Evolutionary conservation across 2,888 invertebrate genomes (phyloP).

Genomic region (Pammene fasciana): DNA sequence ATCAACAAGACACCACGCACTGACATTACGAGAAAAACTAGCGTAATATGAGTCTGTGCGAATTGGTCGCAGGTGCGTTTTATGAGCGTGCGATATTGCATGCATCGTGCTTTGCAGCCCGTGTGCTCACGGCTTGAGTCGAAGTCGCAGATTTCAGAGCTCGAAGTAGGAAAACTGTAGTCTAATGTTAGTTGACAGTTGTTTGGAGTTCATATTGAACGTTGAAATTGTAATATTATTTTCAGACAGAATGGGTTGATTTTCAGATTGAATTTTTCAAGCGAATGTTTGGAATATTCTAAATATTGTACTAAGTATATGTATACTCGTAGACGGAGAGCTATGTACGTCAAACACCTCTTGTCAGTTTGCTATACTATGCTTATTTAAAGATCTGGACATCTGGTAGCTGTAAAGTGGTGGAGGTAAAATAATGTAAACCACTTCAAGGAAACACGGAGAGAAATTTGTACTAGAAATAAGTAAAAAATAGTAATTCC

Average conservation of each 20-base stretch:
- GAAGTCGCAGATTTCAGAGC: slow-evolving; percentile 14
- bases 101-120: slow-evolving; percentile 34
- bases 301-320: no score
- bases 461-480: no score
- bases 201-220: background rate
- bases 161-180: slow-evolving; percentile 14
- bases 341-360: no score
- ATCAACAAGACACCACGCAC: slow-evolving; percentile 42
- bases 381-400: no score
- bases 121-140: slow-evolving; percentile 17
- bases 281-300: no score
- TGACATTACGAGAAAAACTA: slow-evolving; percentile 61
- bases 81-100: slow-evolving; percentile 42
- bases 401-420: no score
- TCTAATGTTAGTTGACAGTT: slow-evolving; percentile 8
- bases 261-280: no score
- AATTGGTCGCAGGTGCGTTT: slow-evolving; percentile 44
- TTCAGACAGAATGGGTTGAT: background rate
- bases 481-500: no score
- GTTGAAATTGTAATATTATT: slow-evolving; percentile 1
- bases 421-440: no score
- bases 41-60: slow-evolving; percentile 68
- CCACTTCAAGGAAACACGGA: no score
- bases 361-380: no score
- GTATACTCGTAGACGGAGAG: no score